Percentiles rank a stretch among this genome's conserved stretches.
phyloP scores from a whole-genome alignment of 2,888 invertebrate genomes.

The Patella caerulea region DNA sequence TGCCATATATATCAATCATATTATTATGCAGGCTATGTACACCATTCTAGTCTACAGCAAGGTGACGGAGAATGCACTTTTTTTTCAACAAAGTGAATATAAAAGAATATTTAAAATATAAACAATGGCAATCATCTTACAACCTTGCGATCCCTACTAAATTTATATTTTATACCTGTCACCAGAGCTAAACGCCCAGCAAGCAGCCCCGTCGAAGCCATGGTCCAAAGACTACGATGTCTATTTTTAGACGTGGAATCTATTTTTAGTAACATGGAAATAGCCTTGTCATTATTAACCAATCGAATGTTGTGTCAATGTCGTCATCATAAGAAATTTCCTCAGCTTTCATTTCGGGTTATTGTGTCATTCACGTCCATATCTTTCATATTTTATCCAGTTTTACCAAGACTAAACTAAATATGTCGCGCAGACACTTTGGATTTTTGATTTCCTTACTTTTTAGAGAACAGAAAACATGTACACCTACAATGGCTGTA shows the following conservation, averaged over 20 bases:
- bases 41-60: too few relatives aligned
- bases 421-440: conserved; percentile 1
- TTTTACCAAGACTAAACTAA: neutral
- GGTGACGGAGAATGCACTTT: too few relatives aligned
- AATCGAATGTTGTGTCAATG: neutral
- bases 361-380: neutral
- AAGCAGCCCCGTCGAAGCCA: conserved; percentile 37
- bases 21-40: too few relatives aligned
- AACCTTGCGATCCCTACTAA: too few relatives aligned
- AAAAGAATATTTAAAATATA: too few relatives aligned
- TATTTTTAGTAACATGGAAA: conserved; percentile 13
- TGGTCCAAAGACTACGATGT: conserved; percentile 6
- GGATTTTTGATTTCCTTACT: neutral
- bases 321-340: neutral
- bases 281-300: neutral
- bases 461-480: conserved; percentile 2
- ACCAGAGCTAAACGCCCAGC: conserved; percentile 49
- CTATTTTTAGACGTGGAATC: neutral
- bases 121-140: too few relatives aligned
- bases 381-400: neutral
- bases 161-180: conserved; percentile 38
- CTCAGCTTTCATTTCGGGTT: neutral
- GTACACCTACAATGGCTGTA: neutral
- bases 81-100: too few relatives aligned
- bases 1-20: too few relatives aligned